These are phyloP conservation scores for Chrysocyon brachyurus DNA, from an alignment of 2,797 vertebrate genomes.

Conservation along the genomic window DNA sequence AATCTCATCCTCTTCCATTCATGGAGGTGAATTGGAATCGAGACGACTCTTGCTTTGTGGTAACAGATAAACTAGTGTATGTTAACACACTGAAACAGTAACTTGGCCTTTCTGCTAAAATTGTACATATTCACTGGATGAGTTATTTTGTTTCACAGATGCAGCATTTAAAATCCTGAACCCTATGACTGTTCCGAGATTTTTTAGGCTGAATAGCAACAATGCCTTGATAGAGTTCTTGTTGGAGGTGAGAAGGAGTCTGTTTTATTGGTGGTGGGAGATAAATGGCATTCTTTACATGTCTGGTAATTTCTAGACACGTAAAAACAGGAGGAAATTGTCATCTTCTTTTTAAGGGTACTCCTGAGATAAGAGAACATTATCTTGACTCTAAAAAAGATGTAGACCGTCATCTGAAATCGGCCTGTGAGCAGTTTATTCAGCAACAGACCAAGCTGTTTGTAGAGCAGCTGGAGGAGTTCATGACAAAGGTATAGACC, in stretches of 20 bases:
- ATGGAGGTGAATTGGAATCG: background rate
- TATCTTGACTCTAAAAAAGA: conserved; percentile 99
- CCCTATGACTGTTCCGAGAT: conserved; percentile 96
- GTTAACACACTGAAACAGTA: background rate
- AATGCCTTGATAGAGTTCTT: conserved; percentile 99
- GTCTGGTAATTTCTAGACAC: conserved; percentile 74
- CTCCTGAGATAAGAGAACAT: conserved; percentile 98
- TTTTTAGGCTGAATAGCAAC: conserved; percentile 98
- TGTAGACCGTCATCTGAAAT: conserved; percentile 97
- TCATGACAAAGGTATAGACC: conserved; percentile 95
- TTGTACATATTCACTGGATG: conserved; percentile 73
- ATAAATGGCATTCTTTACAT: conserved; percentile 47
- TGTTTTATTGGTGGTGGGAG: conserved; percentile 67
- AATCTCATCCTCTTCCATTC: background rate
- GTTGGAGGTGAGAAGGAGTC: conserved; percentile 93
- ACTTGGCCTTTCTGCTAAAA: conserved; percentile 61
- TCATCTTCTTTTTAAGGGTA: conserved; percentile 91
- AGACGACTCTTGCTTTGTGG: background rate
- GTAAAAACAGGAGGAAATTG: conserved; percentile 78
- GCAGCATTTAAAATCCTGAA: conserved; percentile 99
- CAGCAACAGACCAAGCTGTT: conserved; percentile 97
- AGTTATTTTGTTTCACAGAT: conserved; percentile 91
- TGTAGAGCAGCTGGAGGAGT: conserved; percentile 95
- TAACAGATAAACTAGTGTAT: background rate
- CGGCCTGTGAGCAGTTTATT: conserved; percentile 97